Evolutionary conservation across 2,888 invertebrate species (phyloP), one percentile per base, ranked within the genome.

Genomic region (Machimus rusticus): DNA sequence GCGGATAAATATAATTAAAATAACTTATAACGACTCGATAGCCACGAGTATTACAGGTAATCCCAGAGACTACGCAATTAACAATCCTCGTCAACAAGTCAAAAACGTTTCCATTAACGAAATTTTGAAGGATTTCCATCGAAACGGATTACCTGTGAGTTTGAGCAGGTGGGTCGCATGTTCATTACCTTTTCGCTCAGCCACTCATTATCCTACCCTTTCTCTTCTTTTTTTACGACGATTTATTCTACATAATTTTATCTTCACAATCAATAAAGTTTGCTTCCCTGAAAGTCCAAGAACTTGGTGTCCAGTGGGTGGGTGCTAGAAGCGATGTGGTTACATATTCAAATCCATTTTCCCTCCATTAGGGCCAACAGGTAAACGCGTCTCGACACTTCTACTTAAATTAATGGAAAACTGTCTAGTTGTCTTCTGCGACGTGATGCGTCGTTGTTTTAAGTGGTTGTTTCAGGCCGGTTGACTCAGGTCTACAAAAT

Each of bases 361-460:
- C 28, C 66, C 28, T 66, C 66, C 23, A 66, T 66, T 66, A 66
- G 2, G 12, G 28, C 66, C 28, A 66, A 66, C 66, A 66, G 66
- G 66, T 66, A 66, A 55, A 51, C 19, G 51, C 51, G 51, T n/a
- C 51, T 51, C 51, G 51, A 19, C 51, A 51, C 6, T 51, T 51
- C 19, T 28, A 23, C 14, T 79, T 23, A 79, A 51, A 51, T 79
- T 79, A 51, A 79, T 79, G 51, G 79, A 79, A 77, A 37, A 39
- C 77, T 77, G 77, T 78, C 78, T 77, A 77, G 77, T 46, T 77
- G 77, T 77, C n/a, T 78, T 1, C 12, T 43, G 43, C 23, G 77
- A 43, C 19, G 37, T 74, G 28, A 34, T 6, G 76, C 37, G 12
- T 37, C 6, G 28, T 66, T 23, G 57, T 9, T 23, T 55, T 66